Conservation (phyloP, 2,797 vertebrate species). For the Ceryle rudis region DNA sequence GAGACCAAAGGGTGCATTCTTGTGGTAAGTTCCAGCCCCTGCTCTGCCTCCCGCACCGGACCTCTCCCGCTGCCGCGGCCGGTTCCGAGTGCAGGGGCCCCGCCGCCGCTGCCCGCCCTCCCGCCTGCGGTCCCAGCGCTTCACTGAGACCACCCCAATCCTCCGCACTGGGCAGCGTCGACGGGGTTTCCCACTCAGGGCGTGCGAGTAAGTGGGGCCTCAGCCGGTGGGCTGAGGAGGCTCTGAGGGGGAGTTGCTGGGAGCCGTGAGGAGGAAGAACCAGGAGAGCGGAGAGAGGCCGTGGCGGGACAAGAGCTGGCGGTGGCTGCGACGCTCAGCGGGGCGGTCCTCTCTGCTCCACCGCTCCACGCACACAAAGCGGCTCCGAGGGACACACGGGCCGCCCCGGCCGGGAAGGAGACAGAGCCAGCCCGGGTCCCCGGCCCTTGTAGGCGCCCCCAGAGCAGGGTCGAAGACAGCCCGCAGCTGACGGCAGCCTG, state of each 20-base stretch:
- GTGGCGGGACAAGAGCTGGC: neutral
- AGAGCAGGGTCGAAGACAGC: neutral
- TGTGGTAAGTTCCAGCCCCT: neutral
- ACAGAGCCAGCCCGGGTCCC: neutral
- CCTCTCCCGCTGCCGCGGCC: neutral
- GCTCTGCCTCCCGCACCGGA: neutral
- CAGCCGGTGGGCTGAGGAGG: neutral
- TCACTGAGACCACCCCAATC: neutral
- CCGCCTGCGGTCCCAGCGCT: neutral
- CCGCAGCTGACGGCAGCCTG: neutral
- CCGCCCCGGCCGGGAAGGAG: neutral
- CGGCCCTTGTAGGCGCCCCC: neutral
- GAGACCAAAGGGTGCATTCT: neutral
- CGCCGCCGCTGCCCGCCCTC: neutral
- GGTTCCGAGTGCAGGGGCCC: no score
- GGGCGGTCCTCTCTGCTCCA: neutral
- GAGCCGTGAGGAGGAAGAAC: neutral
- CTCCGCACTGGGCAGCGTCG: neutral
- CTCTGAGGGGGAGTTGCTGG: neutral
- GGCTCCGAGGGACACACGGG: neutral
- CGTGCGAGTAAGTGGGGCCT: neutral
- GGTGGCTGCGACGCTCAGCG: neutral
- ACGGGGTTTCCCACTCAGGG: neutral
- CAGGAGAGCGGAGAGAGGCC: neutral
- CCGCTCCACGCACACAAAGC: fast-evolving